phyloP scores from a whole-genome alignment of 2,888 invertebrate species.

The Eupithecia dodoneata region DNA sequence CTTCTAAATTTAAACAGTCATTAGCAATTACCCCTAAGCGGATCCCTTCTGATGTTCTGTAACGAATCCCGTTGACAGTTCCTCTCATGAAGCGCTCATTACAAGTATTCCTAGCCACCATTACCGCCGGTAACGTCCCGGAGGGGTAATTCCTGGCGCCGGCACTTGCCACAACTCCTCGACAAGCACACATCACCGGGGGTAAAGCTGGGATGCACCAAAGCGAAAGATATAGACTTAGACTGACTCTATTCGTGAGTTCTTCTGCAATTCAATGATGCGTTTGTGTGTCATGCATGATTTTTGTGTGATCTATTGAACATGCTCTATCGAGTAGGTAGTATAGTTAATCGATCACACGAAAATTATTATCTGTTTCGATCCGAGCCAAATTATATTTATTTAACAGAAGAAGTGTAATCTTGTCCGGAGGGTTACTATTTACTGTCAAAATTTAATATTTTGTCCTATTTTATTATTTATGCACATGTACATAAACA shows the following conservation, averaged over 20 bases:
- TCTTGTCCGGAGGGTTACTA: background rate
- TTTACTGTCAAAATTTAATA: too few relatives aligned
- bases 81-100: conserved; percentile 4
- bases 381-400: background rate
- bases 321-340: background rate
- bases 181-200: conserved; percentile 20
- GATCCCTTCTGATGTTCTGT: background rate
- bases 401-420: background rate
- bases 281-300: background rate
- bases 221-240: background rate
- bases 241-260: background rate
- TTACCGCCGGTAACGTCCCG: conserved; percentile 12
- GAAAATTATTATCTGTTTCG: background rate
- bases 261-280: background rate
- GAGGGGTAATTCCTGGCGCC: conserved; percentile 15
- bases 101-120: conserved; percentile 11
- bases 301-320: background rate
- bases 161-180: conserved; percentile 18
- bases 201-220: background rate
- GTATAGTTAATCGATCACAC: background rate
- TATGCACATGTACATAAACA: too few relatives aligned
- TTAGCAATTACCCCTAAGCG: background rate
- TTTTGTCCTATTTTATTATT: too few relatives aligned
- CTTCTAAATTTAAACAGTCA: background rate
- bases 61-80: conserved; percentile 12